phyloP scores from a whole-genome alignment of 1,140 invertebrate species.

The Drosophila rufa region DNA sequence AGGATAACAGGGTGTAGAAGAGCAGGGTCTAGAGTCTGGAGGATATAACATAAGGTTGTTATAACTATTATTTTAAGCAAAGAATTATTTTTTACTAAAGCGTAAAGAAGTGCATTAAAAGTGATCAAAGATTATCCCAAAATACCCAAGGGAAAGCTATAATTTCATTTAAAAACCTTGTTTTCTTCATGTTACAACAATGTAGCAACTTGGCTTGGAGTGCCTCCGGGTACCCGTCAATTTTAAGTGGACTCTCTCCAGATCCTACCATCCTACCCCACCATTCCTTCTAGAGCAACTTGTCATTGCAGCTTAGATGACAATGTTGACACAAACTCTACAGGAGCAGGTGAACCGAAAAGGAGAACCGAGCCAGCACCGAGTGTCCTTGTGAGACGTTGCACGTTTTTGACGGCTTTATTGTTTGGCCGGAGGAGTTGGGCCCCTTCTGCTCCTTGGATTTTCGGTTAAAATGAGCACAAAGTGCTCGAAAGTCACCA shows the following conservation, averaged over 20 bases:
- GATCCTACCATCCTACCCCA: background rate
- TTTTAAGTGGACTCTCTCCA: background rate
- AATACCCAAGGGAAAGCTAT: background rate
- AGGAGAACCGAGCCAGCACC: conserved; percentile 6
- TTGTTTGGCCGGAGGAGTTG: conserved; percentile 61
- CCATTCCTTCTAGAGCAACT: conserved; percentile 17
- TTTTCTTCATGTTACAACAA: background rate
- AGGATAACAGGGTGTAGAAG: no score
- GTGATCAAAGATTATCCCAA: background rate
- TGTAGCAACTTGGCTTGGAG: background rate
- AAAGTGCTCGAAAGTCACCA: conserved; percentile 79
- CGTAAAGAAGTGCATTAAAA: background rate
- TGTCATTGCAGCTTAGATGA: conserved; percentile 51
- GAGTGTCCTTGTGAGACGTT: conserved; percentile 50
- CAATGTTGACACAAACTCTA: conserved; percentile 34
- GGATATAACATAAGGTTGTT: background rate
- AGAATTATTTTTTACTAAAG: background rate
- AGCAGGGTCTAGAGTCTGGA: background rate
- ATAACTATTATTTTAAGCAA: background rate
- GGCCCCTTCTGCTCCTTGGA: background rate
- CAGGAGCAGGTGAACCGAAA: conserved; percentile 25
- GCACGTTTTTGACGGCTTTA: conserved; percentile 78
- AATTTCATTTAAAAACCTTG: conserved; percentile 1
- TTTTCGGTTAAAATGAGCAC: conserved; percentile 65
- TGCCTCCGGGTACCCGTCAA: conserved; percentile 6